phyloP scores from a whole-genome alignment of 2,888 invertebrate species.

The Hydraecia micacea region DNA sequence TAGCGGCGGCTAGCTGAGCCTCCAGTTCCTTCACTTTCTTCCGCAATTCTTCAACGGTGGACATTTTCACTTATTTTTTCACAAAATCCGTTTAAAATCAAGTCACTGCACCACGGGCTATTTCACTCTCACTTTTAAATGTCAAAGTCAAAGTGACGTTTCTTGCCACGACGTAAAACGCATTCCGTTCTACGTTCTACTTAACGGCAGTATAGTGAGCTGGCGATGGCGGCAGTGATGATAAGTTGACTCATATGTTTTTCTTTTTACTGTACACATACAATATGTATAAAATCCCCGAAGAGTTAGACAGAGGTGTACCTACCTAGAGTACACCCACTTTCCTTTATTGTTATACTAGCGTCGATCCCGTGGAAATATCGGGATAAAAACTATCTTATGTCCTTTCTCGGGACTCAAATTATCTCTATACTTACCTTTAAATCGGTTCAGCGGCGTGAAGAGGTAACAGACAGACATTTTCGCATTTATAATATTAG shows the following conservation, averaged over 20 bases:
- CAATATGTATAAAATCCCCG: not conserved
- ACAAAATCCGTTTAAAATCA: constrained; percentile 57
- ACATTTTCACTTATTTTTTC: constrained; percentile 86
- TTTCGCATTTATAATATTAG: not conserved
- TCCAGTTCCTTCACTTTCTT: constrained; percentile 92
- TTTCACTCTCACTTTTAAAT: constrained; percentile 42
- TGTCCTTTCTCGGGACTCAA: too few relatives aligned
- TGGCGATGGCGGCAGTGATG: too few relatives aligned
- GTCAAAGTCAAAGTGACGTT: constrained; percentile 71
- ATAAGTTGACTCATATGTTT: not conserved
- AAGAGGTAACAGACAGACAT: too few relatives aligned
- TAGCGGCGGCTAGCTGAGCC: constrained; percentile 89
- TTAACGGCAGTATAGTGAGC: too few relatives aligned
- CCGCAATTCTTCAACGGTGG: constrained; percentile 91
- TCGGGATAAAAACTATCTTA: too few relatives aligned
- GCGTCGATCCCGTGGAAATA: too few relatives aligned
- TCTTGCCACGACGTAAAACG: constrained; percentile 65
- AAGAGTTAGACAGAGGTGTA: not conserved
- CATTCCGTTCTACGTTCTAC: constrained; percentile 50
- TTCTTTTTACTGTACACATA: not conserved
- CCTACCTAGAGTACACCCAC: not conserved
- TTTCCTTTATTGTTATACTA: not conserved
- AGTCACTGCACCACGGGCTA: constrained; percentile 23
- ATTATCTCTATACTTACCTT: too few relatives aligned
- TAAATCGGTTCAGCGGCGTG: too few relatives aligned